Evolutionary conservation across 1,140 invertebrate species (phyloP), one percentile per base, ranked within the genome.

Genomic region (Sinonovacula constricta): DNA sequence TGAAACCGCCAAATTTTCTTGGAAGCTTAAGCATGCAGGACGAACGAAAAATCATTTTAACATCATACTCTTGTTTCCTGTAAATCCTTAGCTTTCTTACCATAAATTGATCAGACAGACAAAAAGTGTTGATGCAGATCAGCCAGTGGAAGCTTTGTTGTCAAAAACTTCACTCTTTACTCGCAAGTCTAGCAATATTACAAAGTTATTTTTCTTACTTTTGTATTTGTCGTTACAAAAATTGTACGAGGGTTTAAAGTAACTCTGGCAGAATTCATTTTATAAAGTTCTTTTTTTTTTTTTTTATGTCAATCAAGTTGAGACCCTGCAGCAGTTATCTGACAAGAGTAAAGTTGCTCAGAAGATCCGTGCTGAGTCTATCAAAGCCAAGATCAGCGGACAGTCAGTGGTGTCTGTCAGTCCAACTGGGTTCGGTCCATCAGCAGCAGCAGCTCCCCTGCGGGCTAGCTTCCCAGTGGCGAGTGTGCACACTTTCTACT

Each of bases 331-430:
- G n/a, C 10, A 49, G 45, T 12, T 49, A 49, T 12, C 45, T 49
- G n/a, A n/a, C n/a, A n/a, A 45, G 0, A 83, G 85, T 70, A 81
- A 79, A 60, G 83, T 83, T 34, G 71, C 81, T 0, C 80, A 85
- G 71, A 81, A 85, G 22, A 59, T 33, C 1, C 45, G 77, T 28
- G 76, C 76, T n/a, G 76, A 81, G 26, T 45, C 72, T 18, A 62
- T 51, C 4, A 85, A 84, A 57, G 82, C 67, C 30, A 86, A 84
- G 57, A 88, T 88, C 18, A 80, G 81, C 36, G 88, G 88, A 18
- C 85, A 89, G 72, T 85, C 85, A 30, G 88, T 89, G 39, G 86
- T 89, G 18, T 72, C 77, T 22, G 79, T 83, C 7, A 34, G 36
- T 3, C 60, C 30, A 3, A 36, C 62, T 39, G n/a, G n/a, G n/a